These are phyloP conservation scores for Smittia aterrima DNA, from an alignment of 2,888 invertebrate species.

Conservation along the genomic window DNA sequence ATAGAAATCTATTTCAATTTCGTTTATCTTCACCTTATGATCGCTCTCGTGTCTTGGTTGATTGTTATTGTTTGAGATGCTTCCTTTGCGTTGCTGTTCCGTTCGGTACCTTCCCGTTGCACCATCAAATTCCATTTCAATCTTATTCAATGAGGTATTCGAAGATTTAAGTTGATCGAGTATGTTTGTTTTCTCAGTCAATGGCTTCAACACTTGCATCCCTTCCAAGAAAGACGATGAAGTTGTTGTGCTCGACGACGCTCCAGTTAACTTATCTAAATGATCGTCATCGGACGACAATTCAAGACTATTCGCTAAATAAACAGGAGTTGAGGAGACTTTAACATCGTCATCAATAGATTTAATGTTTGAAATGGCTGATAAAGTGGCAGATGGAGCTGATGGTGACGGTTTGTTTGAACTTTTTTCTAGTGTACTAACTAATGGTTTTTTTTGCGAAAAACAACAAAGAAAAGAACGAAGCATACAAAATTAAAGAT, in stretches of 20 bases:
- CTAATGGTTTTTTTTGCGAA: conserved; percentile 45
- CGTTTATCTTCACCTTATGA: neutral
- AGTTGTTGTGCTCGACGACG: conserved; percentile 34
- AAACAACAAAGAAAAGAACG: neutral
- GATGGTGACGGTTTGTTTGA: conserved; percentile 47
- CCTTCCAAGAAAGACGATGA: conserved; percentile 27
- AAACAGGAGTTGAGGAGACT: conserved; percentile 9
- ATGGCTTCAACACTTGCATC: neutral
- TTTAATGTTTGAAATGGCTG: conserved; percentile 16
- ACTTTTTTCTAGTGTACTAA: conserved; percentile 54
- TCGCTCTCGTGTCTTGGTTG: neutral
- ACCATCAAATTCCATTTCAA: conserved; percentile 16
- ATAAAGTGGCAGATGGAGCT: conserved; percentile 1
- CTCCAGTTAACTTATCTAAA: conserved; percentile 17
- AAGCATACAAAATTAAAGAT: conserved; percentile 11
- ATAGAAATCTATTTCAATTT: neutral
- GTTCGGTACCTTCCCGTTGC: conserved; percentile 2
- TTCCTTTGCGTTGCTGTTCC: conserved; percentile 29
- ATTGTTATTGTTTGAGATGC: conserved; percentile 1
- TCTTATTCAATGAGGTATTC: conserved; percentile 17
- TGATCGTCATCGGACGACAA: conserved; percentile 35
- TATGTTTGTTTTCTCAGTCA: neutral
- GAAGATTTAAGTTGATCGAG: conserved; percentile 12
- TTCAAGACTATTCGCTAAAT: conserved; percentile 32
- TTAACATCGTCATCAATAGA: neutral